A percentile compares a stretch with the other conserved stretches of the same genome.
phyloP scores from a whole-genome alignment of 1,140 invertebrate genomes.

The Drosophila melanica region DNA sequence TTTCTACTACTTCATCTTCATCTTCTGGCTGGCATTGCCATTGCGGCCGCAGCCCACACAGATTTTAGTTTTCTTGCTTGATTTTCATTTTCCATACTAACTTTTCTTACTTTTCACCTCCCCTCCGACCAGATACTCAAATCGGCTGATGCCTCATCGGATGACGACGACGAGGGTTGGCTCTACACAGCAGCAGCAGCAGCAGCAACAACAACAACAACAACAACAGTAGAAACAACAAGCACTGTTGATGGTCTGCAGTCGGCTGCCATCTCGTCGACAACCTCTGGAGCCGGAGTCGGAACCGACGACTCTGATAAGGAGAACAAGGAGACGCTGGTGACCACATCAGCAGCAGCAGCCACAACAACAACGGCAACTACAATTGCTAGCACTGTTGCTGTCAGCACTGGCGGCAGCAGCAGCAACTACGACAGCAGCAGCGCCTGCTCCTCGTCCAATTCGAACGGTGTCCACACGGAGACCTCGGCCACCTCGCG shows the following conservation, averaged over 20 bases:
- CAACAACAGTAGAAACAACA: conserved; percentile 21
- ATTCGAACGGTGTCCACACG: conserved; percentile 71
- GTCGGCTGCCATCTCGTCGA: conserved; percentile 70
- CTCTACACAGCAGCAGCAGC: conserved; percentile 68
- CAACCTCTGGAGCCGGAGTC: conserved; percentile 54
- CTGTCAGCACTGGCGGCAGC: conserved; percentile 19
- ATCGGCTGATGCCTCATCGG: conserved; percentile 82
- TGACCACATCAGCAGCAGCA: conserved; percentile 47
- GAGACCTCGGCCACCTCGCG: conserved; percentile 72
- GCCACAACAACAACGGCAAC: conserved; percentile 23
- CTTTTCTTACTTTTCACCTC: conserved; percentile 19
- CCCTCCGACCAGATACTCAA: conserved; percentile 67
- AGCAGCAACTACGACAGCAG: conserved; percentile 75
- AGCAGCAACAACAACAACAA: conserved; percentile 21
- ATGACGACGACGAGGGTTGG: conserved; percentile 83
- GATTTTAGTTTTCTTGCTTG: conserved; percentile 43
- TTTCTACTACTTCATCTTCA: conserved; percentile 75
- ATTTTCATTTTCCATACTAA: conserved; percentile 60
- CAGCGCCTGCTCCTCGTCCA: conserved; percentile 72
- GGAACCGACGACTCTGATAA: conserved; percentile 78
- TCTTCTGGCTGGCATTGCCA: conserved; percentile 35
- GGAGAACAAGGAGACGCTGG: conserved; percentile 76
- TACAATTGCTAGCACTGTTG: conserved; percentile 23
- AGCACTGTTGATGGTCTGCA: conserved; percentile 67
- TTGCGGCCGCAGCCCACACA: conserved; percentile 36